Conservation (phyloP, 2,888 invertebrate genomes). For the Exephanes ischioxanthus region DNA sequence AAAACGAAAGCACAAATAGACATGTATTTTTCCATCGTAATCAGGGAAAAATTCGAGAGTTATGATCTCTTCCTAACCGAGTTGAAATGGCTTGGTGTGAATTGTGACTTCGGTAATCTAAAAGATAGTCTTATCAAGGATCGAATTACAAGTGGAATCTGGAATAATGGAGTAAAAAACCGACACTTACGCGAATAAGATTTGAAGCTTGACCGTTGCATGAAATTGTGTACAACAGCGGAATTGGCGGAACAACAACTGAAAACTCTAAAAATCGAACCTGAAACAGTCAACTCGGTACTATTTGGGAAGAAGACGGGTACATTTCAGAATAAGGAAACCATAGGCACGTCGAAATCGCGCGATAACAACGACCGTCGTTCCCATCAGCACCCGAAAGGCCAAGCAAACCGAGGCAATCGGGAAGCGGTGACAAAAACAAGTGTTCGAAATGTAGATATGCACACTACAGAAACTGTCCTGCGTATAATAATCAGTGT, state of each 20-base stretch:
- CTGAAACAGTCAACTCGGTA: conserved; percentile 25
- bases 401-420: conserved; percentile 11
- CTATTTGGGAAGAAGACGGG: neutral
- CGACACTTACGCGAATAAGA: conserved; percentile 69
- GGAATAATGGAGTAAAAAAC: conserved; percentile 66
- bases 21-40: conserved; percentile 71
- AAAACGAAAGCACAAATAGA: conserved; percentile 64
- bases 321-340: conserved; percentile 1
- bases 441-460: conserved; percentile 54
- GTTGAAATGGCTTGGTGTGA: conserved; percentile 66
- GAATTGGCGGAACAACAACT: conserved; percentile 68
- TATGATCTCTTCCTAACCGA: conserved; percentile 71
- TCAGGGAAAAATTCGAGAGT: conserved; percentile 65
- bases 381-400: neutral
- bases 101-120: conserved; percentile 69
- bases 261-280: conserved; percentile 35
- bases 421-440: conserved; percentile 20
- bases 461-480: conserved; percentile 38
- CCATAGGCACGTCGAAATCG: neutral
- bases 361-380: neutral
- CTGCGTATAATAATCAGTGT: conserved; percentile 58
- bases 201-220: conserved; percentile 64
- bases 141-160: conserved; percentile 69
- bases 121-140: conserved; percentile 71
- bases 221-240: conserved; percentile 68